A percentile compares a stretch with the other conserved stretches of the same genome.
Conservation (phyloP, 92 coral and sea anemone genomes). For the Blastomussa wellsi region DNA sequence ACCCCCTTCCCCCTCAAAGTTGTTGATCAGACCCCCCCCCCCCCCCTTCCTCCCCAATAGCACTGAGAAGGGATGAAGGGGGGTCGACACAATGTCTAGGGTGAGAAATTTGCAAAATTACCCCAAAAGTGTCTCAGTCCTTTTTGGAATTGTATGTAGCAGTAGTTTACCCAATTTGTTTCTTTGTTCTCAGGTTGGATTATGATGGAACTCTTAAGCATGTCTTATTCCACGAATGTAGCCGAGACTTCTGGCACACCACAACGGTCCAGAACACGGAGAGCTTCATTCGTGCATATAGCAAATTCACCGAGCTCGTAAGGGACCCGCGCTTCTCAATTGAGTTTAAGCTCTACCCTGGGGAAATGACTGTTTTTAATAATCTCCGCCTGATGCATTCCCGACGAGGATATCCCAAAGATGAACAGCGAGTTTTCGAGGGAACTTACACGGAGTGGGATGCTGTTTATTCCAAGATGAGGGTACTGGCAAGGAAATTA, state of each 20-base stretch:
- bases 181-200: conserved; percentile 22
- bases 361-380: conserved; percentile 44
- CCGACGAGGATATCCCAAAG: neutral
- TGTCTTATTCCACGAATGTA: conserved; percentile 22
- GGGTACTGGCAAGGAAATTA: neutral
- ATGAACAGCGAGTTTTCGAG: neutral
- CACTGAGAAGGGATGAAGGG: too few species aligned
- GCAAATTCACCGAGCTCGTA: conserved; percentile 26
- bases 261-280: conserved; percentile 46
- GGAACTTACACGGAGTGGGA: neutral
- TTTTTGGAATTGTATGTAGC: neutral
- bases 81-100: too few species aligned
- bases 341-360: conserved; percentile 38
- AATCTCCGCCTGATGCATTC: conserved; percentile 35
- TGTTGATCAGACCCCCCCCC: neutral
- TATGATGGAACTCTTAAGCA: neutral
- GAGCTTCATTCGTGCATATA: conserved; percentile 39
- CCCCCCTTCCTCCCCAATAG: too few species aligned
- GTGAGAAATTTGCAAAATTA: too few species aligned
- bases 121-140: too few species aligned
- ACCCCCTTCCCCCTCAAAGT: too few species aligned
- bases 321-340: conserved; percentile 43
- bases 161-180: neutral
- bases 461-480: neutral
- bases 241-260: conserved; percentile 29